Evolutionary conservation across 2,888 invertebrate species (phyloP).

Genomic region (Mayetiola destructor): DNA sequence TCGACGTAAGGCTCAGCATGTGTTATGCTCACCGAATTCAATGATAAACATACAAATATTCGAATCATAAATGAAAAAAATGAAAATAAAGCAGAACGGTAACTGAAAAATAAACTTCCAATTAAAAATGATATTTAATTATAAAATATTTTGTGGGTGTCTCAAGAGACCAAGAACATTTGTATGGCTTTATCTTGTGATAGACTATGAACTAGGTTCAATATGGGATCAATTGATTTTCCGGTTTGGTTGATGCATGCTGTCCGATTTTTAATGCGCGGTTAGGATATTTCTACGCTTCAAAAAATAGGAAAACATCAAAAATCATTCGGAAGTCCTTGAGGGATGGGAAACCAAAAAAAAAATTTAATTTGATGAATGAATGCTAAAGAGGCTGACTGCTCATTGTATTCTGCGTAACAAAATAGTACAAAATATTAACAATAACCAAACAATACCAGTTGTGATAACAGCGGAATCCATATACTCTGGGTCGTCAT

Average conservation of each 20-base stretch:
- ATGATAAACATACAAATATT: not conserved
- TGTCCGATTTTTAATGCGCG: no score
- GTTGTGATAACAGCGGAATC: not conserved
- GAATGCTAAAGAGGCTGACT: not conserved
- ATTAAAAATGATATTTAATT: constrained; percentile 9
- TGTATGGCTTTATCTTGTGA: not conserved
- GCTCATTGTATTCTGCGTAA: not conserved
- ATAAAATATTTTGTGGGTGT: not conserved
- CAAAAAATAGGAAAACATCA: no score
- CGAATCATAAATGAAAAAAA: not conserved
- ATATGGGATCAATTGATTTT: not conserved
- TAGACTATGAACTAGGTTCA: not conserved
- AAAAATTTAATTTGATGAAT: no score
- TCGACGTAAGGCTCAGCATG: constrained; percentile 3
- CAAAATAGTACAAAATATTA: not conserved
- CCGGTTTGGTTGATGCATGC: no score
- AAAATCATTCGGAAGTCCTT: no score
- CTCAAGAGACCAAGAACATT: not conserved
- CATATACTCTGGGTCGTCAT: not conserved
- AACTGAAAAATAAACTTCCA: constrained; percentile 11
- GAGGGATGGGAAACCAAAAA: no score
- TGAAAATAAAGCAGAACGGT: not conserved
- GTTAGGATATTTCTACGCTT: no score
- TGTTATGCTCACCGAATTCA: not conserved
- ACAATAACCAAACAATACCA: not conserved